These are phyloP conservation scores for Ctenochaetus hawaiiensis DNA, from an alignment of 2,797 vertebrate genomes.

Conservation along the genomic window DNA sequence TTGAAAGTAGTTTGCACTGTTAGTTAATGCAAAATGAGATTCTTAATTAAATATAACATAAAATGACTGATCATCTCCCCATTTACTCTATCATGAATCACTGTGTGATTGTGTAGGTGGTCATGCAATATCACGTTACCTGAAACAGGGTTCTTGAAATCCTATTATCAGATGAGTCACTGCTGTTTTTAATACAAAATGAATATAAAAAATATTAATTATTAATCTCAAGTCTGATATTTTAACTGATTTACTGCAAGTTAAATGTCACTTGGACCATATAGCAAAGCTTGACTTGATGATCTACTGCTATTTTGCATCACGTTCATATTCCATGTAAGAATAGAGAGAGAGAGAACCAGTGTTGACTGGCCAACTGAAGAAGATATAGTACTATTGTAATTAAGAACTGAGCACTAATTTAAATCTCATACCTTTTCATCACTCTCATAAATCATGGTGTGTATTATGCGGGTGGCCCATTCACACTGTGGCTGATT, in stretches of 20 bases:
- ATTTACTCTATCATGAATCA: constrained; percentile 2
- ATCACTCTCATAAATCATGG: constrained; percentile 28
- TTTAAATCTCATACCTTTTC: constrained; percentile 45
- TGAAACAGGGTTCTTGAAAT: constrained; percentile 13
- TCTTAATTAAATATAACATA: not conserved
- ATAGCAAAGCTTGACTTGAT: not conserved
- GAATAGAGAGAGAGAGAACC: not conserved
- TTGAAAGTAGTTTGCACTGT: no score
- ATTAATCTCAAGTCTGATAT: not conserved
- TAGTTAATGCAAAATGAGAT: not conserved
- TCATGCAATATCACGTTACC: constrained; percentile 3
- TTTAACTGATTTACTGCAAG: not conserved
- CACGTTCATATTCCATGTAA: not conserved
- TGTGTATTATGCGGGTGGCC: not conserved
- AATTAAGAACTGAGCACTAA: constrained; percentile 39
- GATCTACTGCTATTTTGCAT: not conserved
- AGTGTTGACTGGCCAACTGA: constrained; percentile 5
- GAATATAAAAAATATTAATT: not conserved
- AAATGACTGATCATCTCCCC: not conserved
- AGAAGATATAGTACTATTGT: constrained; percentile 25
- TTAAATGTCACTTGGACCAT: not conserved
- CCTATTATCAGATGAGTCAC: constrained; percentile 12
- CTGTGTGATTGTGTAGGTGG: constrained; percentile 8
- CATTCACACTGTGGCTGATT: constrained; percentile 25
- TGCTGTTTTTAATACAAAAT: not conserved